Percentiles rank a stretch among this genome's conserved stretches.
Conservation (phyloP, 2,113 vertebrate species). For the Ciconia maguari region DNA sequence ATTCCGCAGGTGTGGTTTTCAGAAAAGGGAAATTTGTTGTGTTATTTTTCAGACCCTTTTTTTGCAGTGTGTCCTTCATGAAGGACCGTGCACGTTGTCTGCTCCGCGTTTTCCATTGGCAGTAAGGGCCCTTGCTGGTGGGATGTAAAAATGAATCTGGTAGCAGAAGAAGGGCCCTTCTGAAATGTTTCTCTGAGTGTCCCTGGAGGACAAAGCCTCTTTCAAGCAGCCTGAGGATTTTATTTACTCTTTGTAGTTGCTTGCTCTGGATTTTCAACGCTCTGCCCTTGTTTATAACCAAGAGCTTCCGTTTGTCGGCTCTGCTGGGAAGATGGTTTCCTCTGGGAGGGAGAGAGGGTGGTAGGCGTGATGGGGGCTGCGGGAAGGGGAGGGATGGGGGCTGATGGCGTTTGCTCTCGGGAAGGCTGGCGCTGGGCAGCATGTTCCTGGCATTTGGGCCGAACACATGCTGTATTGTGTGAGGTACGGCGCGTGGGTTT, state of each 20-base stretch:
- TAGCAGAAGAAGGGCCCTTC: not conserved
- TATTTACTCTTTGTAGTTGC: not conserved
- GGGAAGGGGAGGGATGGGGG: not conserved
- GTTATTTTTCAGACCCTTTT: not conserved
- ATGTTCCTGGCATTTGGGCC: accelerated
- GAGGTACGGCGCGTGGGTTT: not conserved
- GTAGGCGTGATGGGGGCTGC: accelerated
- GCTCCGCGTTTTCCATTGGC: accelerated
- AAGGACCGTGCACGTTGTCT: accelerated
- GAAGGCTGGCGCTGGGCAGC: not conserved
- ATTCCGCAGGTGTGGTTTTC: accelerated
- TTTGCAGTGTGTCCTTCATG: accelerated
- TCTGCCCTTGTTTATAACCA: not conserved
- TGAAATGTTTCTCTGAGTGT: accelerated
- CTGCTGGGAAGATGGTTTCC: not conserved
- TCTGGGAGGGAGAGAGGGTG: not conserved
- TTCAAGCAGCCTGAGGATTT: not conserved
- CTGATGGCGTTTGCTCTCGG: accelerated
- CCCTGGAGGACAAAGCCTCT: not conserved
- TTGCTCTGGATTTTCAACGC: not conserved
- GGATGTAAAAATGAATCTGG: not conserved
- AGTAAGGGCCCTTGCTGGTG: not conserved
- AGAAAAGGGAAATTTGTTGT: not conserved
- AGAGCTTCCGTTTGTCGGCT: not conserved
- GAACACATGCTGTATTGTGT: accelerated